phyloP scores from a whole-genome alignment of 2,888 invertebrate species.

The Papilio elwesi region DNA sequence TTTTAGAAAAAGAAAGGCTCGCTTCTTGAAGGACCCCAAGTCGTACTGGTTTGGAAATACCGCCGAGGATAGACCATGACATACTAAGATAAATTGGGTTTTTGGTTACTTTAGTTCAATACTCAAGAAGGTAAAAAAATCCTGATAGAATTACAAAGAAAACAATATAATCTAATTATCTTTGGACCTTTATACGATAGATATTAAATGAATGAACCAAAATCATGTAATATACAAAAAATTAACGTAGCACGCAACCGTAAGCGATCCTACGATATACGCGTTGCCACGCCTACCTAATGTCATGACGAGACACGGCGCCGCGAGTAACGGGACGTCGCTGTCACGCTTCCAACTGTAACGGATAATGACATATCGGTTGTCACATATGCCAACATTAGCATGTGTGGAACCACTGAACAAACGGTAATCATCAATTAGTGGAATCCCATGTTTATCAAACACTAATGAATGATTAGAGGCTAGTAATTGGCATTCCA shows the following conservation, averaged over 20 bases:
- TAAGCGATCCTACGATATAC: neutral
- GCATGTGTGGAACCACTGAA: neutral
- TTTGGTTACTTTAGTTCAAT: too few relatives aligned
- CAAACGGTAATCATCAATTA: slow-evolving; percentile 18
- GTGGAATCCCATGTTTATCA: slow-evolving; percentile 3
- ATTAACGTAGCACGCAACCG: neutral
- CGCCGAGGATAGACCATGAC: too few relatives aligned
- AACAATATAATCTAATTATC: too few relatives aligned
- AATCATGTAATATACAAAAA: too few relatives aligned
- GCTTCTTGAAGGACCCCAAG: too few relatives aligned
- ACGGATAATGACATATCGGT: slow-evolving; percentile 21
- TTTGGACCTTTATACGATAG: too few relatives aligned
- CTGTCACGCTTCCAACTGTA: slow-evolving; percentile 31
- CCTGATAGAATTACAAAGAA: too few relatives aligned
- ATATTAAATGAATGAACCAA: too few relatives aligned
- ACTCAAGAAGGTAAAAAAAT: too few relatives aligned
- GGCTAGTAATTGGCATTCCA: neutral
- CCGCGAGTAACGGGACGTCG: slow-evolving; percentile 30
- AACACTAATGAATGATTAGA: slow-evolving; percentile 4
- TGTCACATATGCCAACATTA: slow-evolving; percentile 19
- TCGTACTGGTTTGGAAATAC: too few relatives aligned
- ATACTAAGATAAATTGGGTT: too few relatives aligned
- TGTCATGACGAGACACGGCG: slow-evolving; percentile 25
- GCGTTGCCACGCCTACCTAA: slow-evolving; percentile 22
- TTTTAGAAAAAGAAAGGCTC: too few relatives aligned